phyloP scores from a whole-genome alignment of 2,888 invertebrate species.

The Stegana nigrithorax region DNA sequence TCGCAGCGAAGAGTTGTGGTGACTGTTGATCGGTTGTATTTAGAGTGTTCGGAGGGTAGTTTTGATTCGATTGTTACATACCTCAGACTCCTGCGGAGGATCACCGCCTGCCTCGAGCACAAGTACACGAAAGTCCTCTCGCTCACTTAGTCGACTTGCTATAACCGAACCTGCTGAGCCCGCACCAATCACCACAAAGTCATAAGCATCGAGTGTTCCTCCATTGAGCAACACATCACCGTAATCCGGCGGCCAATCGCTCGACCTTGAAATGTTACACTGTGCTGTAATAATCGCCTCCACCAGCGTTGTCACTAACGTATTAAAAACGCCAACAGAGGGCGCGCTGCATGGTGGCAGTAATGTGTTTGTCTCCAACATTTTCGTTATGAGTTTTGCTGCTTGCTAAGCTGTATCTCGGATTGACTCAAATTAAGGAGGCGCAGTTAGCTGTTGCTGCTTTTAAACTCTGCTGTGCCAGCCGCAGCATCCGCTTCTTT shows the following conservation, averaged over 20 bases:
- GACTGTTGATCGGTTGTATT: conserved; percentile 37
- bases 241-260: conserved; percentile 72
- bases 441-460: no score
- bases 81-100: conserved; percentile 68
- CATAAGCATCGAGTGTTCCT: conserved; percentile 55
- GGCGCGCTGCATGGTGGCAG: conserved; percentile 44
- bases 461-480: no score
- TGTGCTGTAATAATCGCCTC: conserved; percentile 73
- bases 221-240: conserved; percentile 53
- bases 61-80: conserved; percentile 29
- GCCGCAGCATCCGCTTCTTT: no score
- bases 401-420: not conserved
- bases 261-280: conserved; percentile 71
- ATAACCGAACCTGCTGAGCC: conserved; percentile 70
- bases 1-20: conserved; percentile 41
- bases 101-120: conserved; percentile 71
- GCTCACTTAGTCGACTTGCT: conserved; percentile 70
- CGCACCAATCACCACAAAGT: conserved; percentile 70
- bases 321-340: conserved; percentile 53
- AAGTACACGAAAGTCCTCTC: conserved; percentile 67
- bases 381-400: not conserved
- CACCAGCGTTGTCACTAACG: conserved; percentile 72
- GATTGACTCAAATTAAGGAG: no score
- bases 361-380: not conserved
- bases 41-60: not conserved